Evolutionary conservation across 2,113 vertebrate genomes (phyloP), one percentile per base, ranked within the genome.

Genomic region (Recurvirostra avosetta): DNA sequence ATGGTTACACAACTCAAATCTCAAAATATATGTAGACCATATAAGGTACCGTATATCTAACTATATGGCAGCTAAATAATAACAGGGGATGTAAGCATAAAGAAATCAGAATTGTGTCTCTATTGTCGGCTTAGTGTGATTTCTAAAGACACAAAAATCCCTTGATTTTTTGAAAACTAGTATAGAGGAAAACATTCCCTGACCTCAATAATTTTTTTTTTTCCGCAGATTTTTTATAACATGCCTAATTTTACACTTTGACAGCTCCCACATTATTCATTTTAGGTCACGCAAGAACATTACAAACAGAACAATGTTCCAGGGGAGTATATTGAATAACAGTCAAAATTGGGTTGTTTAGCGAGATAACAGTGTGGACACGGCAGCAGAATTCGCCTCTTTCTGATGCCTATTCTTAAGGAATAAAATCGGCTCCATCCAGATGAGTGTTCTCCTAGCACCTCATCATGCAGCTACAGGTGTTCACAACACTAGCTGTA

Each of bases 301-400:
- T 50, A 41, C 71, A 80, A 92, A 80, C 67, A 93, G 63, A 96
- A 58, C 65, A 62, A 40, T 27, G 49, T 84, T 95, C 56, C 77
- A 68, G 76, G 66, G 70, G 66, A 86, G 34, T 61, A 27, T 27
- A 75, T 11, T 87, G 56, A 95, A 5, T 65, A 96, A 72, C 76
- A 95, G 76, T n/a, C 34, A 40, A 72, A 94, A 79, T 3, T 2
- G 52, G 53, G 63, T 16, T 88, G 73, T 62, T 89, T 3, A 45
- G 49, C 0, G 5, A 86, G 92, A 74, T 52, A 94, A 76, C 65
- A 66, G 70, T 0, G 0, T 0, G 1, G 86, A 68, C 52, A n/a
- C 43, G 66, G 36, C 27, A 49, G 72, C 82, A 77, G 30, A 79
- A 91, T 32, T 66, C 0, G 0, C 65, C 52, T 70, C 78, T 36